phyloP scores from a whole-genome alignment of 1,140 invertebrate species.

The Caenorhabditis brenneri region DNA sequence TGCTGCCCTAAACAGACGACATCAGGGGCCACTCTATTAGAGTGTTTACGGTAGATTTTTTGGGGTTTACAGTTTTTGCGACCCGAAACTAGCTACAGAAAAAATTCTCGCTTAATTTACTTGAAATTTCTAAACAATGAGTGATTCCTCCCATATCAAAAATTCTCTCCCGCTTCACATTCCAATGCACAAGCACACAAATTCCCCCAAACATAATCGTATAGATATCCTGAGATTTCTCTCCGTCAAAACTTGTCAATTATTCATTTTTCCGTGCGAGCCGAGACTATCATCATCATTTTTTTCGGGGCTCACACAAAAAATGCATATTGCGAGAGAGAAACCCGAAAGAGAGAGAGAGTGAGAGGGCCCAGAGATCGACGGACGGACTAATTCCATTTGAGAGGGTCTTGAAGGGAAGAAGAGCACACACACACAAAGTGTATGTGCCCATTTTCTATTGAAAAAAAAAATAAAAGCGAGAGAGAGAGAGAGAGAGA shows the following conservation, averaged over 20 bases:
- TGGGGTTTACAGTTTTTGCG: no score
- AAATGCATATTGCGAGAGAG: no score
- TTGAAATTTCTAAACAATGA: no score
- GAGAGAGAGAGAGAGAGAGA: conserved; percentile 17
- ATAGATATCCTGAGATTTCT: background rate
- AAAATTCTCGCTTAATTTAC: no score
- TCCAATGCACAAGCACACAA: no score
- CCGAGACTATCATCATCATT: background rate
- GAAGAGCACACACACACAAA: background rate
- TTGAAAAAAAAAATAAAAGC: background rate
- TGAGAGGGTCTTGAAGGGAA: background rate
- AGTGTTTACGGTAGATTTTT: no score
- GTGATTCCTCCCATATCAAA: no score
- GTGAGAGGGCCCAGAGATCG: background rate
- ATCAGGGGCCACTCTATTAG: no score
- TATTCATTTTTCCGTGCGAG: background rate
- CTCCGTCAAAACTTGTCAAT: background rate
- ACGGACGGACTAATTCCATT: conserved; percentile 16
- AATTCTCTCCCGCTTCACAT: no score
- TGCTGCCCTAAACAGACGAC: no score
- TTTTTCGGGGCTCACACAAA: background rate
- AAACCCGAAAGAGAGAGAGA: background rate
- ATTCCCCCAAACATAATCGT: no score
- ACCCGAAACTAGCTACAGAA: no score
- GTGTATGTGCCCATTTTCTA: background rate